Conservation (phyloP, 2,888 invertebrate species). For the Noctua fimbriata region DNA sequence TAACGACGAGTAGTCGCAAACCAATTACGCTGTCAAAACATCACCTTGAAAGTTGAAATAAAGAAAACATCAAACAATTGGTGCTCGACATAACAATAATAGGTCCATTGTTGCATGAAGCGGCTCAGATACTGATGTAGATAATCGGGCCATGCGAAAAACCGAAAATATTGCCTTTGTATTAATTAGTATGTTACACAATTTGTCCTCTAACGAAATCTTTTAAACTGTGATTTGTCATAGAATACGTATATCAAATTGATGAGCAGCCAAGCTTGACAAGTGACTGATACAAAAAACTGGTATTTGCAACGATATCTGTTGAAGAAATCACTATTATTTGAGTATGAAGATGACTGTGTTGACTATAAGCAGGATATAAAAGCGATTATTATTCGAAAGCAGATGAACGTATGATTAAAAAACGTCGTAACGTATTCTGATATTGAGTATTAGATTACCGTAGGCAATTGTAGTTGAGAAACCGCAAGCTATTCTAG, state of each 20-base stretch:
- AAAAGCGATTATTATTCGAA: conserved; percentile 57
- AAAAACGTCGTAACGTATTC: conserved; percentile 34
- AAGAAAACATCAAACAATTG: conserved; percentile 82
- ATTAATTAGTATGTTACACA: conserved; percentile 77
- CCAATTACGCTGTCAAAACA: conserved; percentile 87
- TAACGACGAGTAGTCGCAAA: conserved; percentile 77
- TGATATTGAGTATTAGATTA: conserved; percentile 44
- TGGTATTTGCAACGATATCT: conserved; percentile 57
- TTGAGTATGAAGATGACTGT: conserved; percentile 43
- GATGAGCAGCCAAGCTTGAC: conserved; percentile 69
- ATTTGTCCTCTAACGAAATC: conserved; percentile 68
- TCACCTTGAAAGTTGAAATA: conserved; percentile 84
- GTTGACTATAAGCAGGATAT: conserved; percentile 51
- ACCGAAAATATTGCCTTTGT: conserved; percentile 82
- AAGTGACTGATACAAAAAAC: conserved; percentile 71
- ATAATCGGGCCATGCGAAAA: conserved; percentile 84
- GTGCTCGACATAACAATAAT: conserved; percentile 81
- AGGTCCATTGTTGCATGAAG: conserved; percentile 83
- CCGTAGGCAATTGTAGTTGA: conserved; percentile 34
- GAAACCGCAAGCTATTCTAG: conserved; percentile 21
- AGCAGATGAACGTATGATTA: conserved; percentile 51
- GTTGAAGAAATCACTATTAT: conserved; percentile 46
- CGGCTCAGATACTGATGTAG: conserved; percentile 77
- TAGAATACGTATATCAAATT: conserved; percentile 74
- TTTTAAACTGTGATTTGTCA: conserved; percentile 72